Conservation (phyloP, 2,888 invertebrate species). For the Spisula solida region DNA sequence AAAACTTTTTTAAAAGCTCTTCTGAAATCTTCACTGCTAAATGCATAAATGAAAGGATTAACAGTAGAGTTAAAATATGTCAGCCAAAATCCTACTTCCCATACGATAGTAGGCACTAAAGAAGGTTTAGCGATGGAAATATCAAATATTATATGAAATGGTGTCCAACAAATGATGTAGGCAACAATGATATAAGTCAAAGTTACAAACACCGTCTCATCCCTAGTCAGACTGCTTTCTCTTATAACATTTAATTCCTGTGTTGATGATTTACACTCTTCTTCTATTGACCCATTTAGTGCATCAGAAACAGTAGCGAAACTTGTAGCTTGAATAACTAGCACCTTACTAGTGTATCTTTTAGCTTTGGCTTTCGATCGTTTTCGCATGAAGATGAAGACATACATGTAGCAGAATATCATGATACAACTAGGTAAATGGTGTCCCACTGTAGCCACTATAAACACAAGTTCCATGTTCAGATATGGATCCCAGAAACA, state of each 20-base stretch:
- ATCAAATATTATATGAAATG: conserved; percentile 81
- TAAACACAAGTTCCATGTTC: conserved; percentile 82
- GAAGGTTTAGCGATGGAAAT: conserved; percentile 72
- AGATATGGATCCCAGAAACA: conserved; percentile 84
- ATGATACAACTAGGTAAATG: conserved; percentile 82
- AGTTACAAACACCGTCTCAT: conserved; percentile 69
- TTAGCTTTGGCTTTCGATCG: not conserved
- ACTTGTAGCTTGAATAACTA: not conserved
- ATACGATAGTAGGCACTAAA: conserved; percentile 71
- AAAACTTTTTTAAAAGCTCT: conserved; percentile 63
- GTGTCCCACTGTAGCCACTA: conserved; percentile 84
- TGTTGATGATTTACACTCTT: no score
- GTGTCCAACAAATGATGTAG: conserved; percentile 80
- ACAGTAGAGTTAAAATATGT: conserved; percentile 81
- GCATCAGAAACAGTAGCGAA: no score
- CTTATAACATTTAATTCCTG: no score
- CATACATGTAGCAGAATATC: conserved; percentile 80
- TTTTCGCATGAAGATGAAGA: conserved; percentile 40
- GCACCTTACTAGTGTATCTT: not conserved
- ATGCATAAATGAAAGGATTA: conserved; percentile 82
- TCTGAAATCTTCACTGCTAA: conserved; percentile 77
- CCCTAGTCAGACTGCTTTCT: no score
- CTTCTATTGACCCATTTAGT: no score
- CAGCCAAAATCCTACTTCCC: conserved; percentile 79
- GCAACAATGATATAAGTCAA: conserved; percentile 79